phyloP scores from a whole-genome alignment of 30 jellyfish, hydroid and myxozoan genomes.

The Aurelia sp. region DNA sequence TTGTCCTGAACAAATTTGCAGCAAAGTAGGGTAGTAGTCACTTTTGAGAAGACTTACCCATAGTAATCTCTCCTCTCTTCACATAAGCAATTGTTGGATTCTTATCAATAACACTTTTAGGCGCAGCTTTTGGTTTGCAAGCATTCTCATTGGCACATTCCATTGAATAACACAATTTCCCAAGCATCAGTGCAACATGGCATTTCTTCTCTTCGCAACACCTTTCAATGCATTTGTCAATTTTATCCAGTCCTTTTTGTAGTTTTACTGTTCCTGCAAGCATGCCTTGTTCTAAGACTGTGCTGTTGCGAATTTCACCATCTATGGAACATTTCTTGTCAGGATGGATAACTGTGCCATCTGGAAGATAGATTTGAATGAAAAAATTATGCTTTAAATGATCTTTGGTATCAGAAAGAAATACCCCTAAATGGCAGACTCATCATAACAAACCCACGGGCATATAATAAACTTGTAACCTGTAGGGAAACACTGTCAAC shows the following conservation, averaged over 20 bases:
- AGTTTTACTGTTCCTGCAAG: constrained; percentile 86
- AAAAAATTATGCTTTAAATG: background rate
- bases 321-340: constrained; percentile 80
- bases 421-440: too few species aligned
- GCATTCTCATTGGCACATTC: constrained; percentile 93
- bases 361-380: constrained; percentile 25
- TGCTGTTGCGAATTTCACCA: constrained; percentile 83
- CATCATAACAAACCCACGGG: too few species aligned
- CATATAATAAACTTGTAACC: too few species aligned
- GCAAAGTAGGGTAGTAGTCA: too few species aligned
- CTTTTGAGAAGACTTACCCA: constrained; percentile 75
- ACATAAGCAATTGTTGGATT: constrained; percentile 96
- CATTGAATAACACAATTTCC: constrained; percentile 90
- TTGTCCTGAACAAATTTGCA: too few species aligned
- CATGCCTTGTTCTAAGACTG: constrained; percentile 94
- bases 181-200: constrained; percentile 97
- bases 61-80: constrained; percentile 83
- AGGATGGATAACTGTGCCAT: constrained; percentile 82
- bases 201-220: constrained; percentile 93
- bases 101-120: constrained; percentile 65
- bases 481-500: too few species aligned
- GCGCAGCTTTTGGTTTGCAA: constrained; percentile 90
- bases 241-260: constrained; percentile 72
- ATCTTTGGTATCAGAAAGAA: background rate
- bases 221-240: constrained; percentile 72